Evolutionary conservation across 2,797 vertebrate genomes (phyloP).

Genomic region (Ctenopoma kingsleyae): DNA sequence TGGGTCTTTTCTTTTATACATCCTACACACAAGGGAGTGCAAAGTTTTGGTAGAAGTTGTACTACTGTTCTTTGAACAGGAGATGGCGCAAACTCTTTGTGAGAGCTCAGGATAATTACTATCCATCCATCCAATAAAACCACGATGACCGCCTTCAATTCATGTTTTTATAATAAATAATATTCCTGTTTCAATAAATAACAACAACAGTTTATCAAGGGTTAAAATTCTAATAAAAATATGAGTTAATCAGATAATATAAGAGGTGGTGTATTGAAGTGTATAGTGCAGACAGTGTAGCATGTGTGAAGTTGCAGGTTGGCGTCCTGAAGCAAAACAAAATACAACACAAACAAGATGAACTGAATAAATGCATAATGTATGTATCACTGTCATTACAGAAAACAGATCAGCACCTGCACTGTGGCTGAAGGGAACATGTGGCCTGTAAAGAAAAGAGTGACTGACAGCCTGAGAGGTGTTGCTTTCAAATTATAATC

Average conservation of each 20-base stretch:
- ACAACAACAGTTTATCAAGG: background rate
- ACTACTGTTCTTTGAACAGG: conserved; percentile 33
- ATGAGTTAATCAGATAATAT: background rate
- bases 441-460: too few species aligned
- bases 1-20: background rate
- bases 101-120: background rate
- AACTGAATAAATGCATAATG: background rate
- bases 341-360: background rate
- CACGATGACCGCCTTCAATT: background rate
- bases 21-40: background rate
- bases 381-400: background rate
- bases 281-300: background rate
- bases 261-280: background rate
- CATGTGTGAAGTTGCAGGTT: conserved; percentile 11
- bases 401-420: background rate
- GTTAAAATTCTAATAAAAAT: background rate
- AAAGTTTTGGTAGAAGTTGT: background rate
- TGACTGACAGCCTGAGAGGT: background rate
- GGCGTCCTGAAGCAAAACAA: conserved; percentile 1
- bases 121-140: too few species aligned
- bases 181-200: conserved; percentile 2
- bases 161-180: background rate
- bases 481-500: too few species aligned
- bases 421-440: background rate
- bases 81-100: conserved; percentile 46